Conservation (phyloP, 2,113 vertebrate species). For the Rhinopomastus cyanomelas region DNA sequence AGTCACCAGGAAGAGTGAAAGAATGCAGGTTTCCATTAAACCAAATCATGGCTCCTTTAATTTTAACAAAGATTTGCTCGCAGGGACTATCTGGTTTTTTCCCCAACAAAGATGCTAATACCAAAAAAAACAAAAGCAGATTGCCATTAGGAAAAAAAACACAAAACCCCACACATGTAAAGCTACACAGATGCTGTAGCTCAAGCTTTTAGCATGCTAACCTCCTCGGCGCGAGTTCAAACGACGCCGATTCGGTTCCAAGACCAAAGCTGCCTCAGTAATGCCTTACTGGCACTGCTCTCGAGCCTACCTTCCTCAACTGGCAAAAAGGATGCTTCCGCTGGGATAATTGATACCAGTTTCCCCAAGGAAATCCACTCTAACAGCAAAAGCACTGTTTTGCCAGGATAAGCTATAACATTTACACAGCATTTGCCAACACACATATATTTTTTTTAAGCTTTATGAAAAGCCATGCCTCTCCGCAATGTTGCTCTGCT, state of each 20-base stretch:
- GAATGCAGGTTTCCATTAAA: not conserved
- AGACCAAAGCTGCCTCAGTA: not conserved
- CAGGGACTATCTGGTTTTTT: not conserved
- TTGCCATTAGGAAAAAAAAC: not conserved
- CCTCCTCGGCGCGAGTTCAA: not conserved
- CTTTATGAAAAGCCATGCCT: slow-evolving; percentile 24
- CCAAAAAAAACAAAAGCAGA: not conserved
- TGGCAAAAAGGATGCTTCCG: slow-evolving; percentile 48
- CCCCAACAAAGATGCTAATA: not conserved
- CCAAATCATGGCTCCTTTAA: not conserved
- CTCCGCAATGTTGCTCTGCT: not conserved
- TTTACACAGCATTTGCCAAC: slow-evolving; percentile 48
- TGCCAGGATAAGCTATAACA: slow-evolving; percentile 63
- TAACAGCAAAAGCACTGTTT: slow-evolving; percentile 32
- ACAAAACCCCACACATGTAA: not conserved
- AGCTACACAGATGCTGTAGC: not conserved
- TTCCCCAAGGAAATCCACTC: slow-evolving; percentile 54
- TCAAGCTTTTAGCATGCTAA: not conserved
- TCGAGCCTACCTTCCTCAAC: slow-evolving; percentile 19
- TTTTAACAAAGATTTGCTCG: not conserved
- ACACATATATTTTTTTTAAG: not conserved
- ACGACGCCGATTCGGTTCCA: not conserved
- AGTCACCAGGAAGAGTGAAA: not conserved
- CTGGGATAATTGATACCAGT: slow-evolving; percentile 36
- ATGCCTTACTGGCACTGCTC: not conserved